A percentile compares a stretch with the other conserved stretches of the same genome.
phyloP scores from a whole-genome alignment of 2,113 vertebrate species.

The Paratilapia polleni region DNA sequence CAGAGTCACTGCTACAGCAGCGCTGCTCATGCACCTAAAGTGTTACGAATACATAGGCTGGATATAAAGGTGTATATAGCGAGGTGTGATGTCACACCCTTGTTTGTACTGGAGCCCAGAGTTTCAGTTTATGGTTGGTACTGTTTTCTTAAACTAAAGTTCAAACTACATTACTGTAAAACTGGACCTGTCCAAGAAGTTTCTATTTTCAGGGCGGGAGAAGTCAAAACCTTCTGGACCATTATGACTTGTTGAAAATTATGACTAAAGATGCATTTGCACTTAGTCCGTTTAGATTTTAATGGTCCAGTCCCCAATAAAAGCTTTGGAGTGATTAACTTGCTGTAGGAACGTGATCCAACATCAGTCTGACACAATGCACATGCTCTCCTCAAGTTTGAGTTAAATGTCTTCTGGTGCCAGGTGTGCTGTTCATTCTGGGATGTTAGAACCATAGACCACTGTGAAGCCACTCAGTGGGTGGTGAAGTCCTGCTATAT shows the following conservation, averaged over 20 bases:
- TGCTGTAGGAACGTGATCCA: accelerated
- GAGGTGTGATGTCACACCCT: neutral
- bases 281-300: neutral
- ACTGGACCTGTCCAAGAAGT: neutral
- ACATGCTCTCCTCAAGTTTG: neutral
- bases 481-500: neutral
- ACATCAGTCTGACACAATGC: neutral
- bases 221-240: too few relatives aligned
- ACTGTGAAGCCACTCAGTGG: neutral
- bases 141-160: too few relatives aligned
- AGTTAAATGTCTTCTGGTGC: neutral
- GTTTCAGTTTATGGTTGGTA: neutral
- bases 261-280: too few relatives aligned
- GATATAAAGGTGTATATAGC: too few relatives aligned
- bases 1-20: neutral
- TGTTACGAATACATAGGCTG: neutral
- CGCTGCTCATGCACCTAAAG: neutral
- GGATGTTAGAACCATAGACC: neutral
- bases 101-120: accelerated
- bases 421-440: neutral
- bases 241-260: too few relatives aligned
- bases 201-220: neutral
- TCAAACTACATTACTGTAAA: neutral
- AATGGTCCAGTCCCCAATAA: neutral
- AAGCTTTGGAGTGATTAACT: neutral